phyloP scores from a whole-genome alignment of 2,797 vertebrate genomes.

The Gambusia yucatana region DNA sequence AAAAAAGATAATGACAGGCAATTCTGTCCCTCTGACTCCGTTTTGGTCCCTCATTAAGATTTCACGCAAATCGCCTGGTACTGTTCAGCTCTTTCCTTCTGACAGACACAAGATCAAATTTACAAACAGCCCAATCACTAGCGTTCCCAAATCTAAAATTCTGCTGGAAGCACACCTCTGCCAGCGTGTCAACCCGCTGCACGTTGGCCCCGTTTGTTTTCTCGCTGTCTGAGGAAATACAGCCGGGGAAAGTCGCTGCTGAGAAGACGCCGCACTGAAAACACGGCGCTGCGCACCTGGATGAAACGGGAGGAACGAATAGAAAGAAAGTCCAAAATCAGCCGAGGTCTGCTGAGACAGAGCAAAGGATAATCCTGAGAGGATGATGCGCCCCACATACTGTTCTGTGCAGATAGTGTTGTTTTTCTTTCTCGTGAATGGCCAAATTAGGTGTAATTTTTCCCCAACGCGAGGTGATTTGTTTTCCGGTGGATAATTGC shows the following conservation, averaged over 20 bases:
- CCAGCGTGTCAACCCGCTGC: conserved; percentile 20
- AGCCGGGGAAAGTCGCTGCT: neutral
- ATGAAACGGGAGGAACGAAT: conserved; percentile 28
- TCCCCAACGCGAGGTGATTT: conserved; percentile 24
- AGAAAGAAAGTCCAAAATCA: conserved; percentile 37
- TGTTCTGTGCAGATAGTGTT: conserved; percentile 37
- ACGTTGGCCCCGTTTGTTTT: conserved; percentile 39
- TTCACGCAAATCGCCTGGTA: conserved; percentile 7
- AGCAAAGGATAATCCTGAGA: conserved; percentile 47
- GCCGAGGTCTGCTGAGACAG: conserved; percentile 33
- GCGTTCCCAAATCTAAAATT: conserved; percentile 6
- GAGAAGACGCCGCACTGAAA: conserved; percentile 13
- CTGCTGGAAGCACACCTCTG: conserved; percentile 4
- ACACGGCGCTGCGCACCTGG: conserved; percentile 31
- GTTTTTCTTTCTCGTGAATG: conserved; percentile 42
- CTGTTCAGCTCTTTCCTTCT: conserved; percentile 8
- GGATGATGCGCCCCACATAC: conserved; percentile 40
- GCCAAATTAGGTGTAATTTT: conserved; percentile 39
- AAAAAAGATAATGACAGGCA: conserved; percentile 1
- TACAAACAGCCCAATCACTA: neutral
- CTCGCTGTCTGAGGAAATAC: conserved; percentile 21
- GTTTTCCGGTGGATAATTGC: conserved; percentile 39
- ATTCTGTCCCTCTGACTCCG: conserved; percentile 4
- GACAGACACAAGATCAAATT: conserved; percentile 8
- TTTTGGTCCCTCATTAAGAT: conserved; percentile 25